Percentiles rank a stretch among this genome's conserved stretches.
phyloP scores from a whole-genome alignment of 2,888 invertebrate genomes.

The Drosophila histrio region DNA sequence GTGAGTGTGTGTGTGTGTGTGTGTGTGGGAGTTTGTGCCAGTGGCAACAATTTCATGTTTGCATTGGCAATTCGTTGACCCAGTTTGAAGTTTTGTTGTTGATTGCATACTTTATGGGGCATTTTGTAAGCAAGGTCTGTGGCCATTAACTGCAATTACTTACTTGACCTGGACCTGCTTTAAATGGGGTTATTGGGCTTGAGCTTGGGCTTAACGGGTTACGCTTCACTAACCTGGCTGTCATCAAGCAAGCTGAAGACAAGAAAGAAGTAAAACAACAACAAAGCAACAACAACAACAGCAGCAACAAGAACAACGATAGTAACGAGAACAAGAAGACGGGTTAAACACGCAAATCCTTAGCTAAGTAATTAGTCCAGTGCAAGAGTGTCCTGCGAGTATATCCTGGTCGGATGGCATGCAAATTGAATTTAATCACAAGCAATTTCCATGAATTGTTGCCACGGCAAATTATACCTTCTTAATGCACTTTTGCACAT shows the following conservation, averaged over 20 bases:
- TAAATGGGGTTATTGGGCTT: slow-evolving; percentile 20
- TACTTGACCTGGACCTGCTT: slow-evolving; percentile 38
- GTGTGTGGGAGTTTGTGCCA: slow-evolving; percentile 6
- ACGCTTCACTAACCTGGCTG: background rate
- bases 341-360: slow-evolving; percentile 40
- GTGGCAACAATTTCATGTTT: slow-evolving; percentile 58
- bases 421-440: slow-evolving; percentile 42
- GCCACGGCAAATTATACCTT: background rate
- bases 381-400: slow-evolving; percentile 21
- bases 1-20: slow-evolving; percentile 10
- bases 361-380: slow-evolving; percentile 30
- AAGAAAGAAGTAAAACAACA: background rate
- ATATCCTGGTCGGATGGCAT: slow-evolving; percentile 19
- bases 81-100: slow-evolving; percentile 59
- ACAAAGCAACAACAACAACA: background rate
- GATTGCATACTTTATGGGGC: slow-evolving; percentile 57
- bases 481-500: slow-evolving; percentile 34
- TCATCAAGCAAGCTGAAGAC: background rate
- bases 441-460: slow-evolving; percentile 19
- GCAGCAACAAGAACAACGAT: background rate
- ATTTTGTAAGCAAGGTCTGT: slow-evolving; percentile 47
- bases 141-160: slow-evolving; percentile 58
- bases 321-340: background rate
- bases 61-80: slow-evolving; percentile 74
- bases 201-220: background rate